These are phyloP conservation scores for Hoplodrina ambigua DNA, from an alignment of 2,888 invertebrate species.

Conservation along the genomic window DNA sequence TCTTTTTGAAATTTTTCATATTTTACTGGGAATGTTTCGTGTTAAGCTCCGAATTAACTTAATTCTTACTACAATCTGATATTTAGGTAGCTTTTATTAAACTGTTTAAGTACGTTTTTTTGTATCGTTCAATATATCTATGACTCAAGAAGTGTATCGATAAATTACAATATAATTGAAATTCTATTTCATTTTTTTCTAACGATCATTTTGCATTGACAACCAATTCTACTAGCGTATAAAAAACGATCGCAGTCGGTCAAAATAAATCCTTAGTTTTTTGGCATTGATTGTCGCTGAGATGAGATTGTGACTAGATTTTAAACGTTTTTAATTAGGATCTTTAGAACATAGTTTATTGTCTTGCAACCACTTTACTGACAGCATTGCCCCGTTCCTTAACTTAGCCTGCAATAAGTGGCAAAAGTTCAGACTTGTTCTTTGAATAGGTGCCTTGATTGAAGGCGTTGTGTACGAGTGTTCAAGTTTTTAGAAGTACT, in stretches of 20 bases:
- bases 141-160: not conserved
- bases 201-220: not conserved
- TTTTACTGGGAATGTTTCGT: not conserved
- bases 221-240: too few relatives aligned
- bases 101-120: too few relatives aligned
- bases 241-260: too few relatives aligned
- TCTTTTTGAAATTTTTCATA: not conserved
- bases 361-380: not conserved
- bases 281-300: too few relatives aligned
- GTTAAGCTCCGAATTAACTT: not conserved
- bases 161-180: not conserved
- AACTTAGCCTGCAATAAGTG: slow-evolving; percentile 7
- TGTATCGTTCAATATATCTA: too few relatives aligned
- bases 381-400: not conserved
- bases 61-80: too few relatives aligned
- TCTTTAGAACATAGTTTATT: not conserved
- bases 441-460: slow-evolving; percentile 47
- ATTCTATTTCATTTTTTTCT: not conserved
- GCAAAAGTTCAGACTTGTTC: not conserved
- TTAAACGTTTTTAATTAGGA: too few relatives aligned
- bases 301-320: too few relatives aligned
- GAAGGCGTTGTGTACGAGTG: slow-evolving; percentile 10
- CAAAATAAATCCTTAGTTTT: too few relatives aligned
- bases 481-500: not conserved
- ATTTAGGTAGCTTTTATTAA: too few relatives aligned